Conservation (phyloP, 2,888 invertebrate genomes). For the Ctenicera cuprea region DNA sequence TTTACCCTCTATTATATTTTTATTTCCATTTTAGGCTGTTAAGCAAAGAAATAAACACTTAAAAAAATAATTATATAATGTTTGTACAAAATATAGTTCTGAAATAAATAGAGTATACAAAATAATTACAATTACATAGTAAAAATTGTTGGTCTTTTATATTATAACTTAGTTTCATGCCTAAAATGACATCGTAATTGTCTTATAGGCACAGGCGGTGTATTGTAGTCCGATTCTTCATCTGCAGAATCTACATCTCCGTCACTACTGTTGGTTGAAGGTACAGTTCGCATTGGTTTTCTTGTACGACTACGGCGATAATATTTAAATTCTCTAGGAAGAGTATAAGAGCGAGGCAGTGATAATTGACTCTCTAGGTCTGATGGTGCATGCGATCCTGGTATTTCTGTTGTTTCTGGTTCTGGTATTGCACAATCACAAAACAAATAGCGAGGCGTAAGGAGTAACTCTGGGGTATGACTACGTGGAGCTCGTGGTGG, state of each 20-base stretch:
- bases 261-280: conserved; percentile 91
- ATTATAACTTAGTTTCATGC: conserved; percentile 77
- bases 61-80: conserved; percentile 22
- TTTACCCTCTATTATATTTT: too few relatives aligned
- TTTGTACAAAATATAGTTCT: conserved; percentile 40
- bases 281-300: conserved; percentile 81
- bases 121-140: conserved; percentile 27
- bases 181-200: conserved; percentile 72
- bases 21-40: too few relatives aligned
- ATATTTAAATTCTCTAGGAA: conserved; percentile 91
- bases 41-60: not conserved
- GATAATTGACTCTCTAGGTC: conserved; percentile 89
- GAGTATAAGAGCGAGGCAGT: conserved; percentile 88
- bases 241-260: conserved; percentile 90
- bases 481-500: conserved; percentile 74
- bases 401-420: conserved; percentile 66
- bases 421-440: conserved; percentile 73
- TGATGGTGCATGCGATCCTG: conserved; percentile 72
- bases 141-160: not conserved
- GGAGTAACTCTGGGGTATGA: conserved; percentile 85
- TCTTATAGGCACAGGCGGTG: conserved; percentile 69
- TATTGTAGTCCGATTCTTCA: conserved; percentile 74
- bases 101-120: conserved; percentile 35
- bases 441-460: conserved; percentile 84
- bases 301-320: conserved; percentile 77